Evolutionary conservation across 2,113 vertebrate species (phyloP), one percentile per base, ranked within the genome.

Genomic region (Hystrix cristata): DNA sequence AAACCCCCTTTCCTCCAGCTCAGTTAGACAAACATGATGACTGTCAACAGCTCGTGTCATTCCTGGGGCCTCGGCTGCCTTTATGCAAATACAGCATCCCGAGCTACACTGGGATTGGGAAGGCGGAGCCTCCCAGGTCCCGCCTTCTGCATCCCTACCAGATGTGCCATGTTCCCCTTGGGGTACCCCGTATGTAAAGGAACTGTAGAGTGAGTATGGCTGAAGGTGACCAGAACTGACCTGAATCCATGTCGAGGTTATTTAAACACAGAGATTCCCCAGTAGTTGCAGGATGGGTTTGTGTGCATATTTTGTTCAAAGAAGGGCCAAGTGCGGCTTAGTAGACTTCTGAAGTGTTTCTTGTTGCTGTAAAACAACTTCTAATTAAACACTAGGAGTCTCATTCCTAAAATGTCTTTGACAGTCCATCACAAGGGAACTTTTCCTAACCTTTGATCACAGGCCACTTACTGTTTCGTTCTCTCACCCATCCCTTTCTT

Each of bases 11-110:
- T 95, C 43, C 69, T 86, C 15, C 5, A 38, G 89, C 43, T 91
- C 83, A 86, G 29, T 88, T 90, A 92, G 86, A 65, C 55, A 96
- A 79, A 83, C 38, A 79, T 4, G 0, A 29, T 57, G 72, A 85
- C 51, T 51, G 38, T 86, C 55, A 53, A 53, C 1, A 88, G 27
- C 78, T 1, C 11, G 14, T 7, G 18, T 84, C 53, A 72, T 59
- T 86, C 62, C 86, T 87, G 59, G 62, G 71, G 53, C 1, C 43
- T 82, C 62, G 31, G 34, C 19, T 57, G 27, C 57, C 31, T 80
- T 94, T 12, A 31, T 72, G 25, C 29, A 90, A 65, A 90, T 59
- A 27, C 0, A 57, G 57, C 80, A 86, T 55, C 51, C 79, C 10
- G 62, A 84, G 18, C 48, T 27, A 5, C 48, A 46, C 23, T 38